Percentiles rank a stretch among this genome's conserved stretches.
Conservation (phyloP, 2,113 vertebrate genomes). For the Aphyosemion australe region DNA sequence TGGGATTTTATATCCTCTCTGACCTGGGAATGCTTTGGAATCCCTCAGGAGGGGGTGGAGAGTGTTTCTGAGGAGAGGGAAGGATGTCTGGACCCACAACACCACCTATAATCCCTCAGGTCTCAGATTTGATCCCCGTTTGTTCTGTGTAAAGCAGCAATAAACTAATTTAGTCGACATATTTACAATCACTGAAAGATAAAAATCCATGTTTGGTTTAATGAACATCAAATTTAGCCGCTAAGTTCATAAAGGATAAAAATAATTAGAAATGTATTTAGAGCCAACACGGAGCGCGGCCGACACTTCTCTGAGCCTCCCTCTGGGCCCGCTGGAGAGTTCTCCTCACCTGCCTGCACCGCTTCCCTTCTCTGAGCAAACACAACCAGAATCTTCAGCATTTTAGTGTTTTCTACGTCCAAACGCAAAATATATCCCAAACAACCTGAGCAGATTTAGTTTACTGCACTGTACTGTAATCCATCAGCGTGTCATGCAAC, state of each 20-base stretch:
- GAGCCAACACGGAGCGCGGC: slow-evolving; percentile 12
- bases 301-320: not conserved
- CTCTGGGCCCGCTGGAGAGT: not conserved
- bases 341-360: not conserved
- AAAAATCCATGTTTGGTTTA: not conserved
- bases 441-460: not conserved
- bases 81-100: no score
- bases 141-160: not conserved
- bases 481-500: not conserved
- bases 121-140: no score
- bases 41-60: no score
- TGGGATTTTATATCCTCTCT: no score
- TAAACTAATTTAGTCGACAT: not conserved
- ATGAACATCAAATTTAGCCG: not conserved
- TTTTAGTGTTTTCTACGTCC: no score
- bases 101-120: no score
- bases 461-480: not conserved
- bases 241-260: not conserved
- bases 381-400: no score
- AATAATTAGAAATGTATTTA: slow-evolving; percentile 31
- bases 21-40: no score
- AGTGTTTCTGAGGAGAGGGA: no score
- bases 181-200: not conserved
- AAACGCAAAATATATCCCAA: no score
- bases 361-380: not conserved